Percentiles rank a stretch among this genome's conserved stretches.
Evolutionary conservation across 2,113 vertebrate species (phyloP).

Genomic region (Piprites chloris): DNA sequence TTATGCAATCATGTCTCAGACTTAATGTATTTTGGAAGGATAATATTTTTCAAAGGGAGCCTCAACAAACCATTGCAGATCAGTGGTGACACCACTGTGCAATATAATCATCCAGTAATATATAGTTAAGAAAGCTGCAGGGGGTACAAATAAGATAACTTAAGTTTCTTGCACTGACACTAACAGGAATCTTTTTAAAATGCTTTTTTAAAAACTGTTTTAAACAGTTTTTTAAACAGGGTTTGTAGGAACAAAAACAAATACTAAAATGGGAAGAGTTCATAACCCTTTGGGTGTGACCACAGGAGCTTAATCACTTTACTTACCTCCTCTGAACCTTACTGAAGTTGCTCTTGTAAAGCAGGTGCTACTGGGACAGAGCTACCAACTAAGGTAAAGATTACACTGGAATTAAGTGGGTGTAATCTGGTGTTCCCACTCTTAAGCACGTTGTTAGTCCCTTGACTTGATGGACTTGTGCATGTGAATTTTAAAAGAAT

Average conservation of each 20-base stretch:
- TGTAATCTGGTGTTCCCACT: not conserved
- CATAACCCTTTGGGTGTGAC: not conserved
- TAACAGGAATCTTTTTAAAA: fast-evolving
- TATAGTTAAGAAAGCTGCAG: not conserved
- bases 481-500: not conserved
- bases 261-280: not conserved
- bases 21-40: not conserved
- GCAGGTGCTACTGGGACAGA: slow-evolving; percentile 35
- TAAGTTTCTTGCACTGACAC: not conserved
- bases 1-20: not conserved
- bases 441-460: not conserved
- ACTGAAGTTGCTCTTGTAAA: not conserved
- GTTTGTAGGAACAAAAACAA: not conserved
- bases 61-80: not conserved
- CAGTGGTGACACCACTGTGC: not conserved
- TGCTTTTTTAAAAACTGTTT: not conserved
- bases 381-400: slow-evolving; percentile 40
- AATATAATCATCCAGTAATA: not conserved
- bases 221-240: too few species aligned
- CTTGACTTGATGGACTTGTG: not conserved
- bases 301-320: not conserved
- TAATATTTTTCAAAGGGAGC: not conserved
- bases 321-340: slow-evolving; percentile 9
- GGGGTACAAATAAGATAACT: not conserved
- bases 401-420: slow-evolving; percentile 29